Evolutionary conservation across 2,797 vertebrate species (phyloP).

Genomic region (Alosa sapidissima): DNA sequence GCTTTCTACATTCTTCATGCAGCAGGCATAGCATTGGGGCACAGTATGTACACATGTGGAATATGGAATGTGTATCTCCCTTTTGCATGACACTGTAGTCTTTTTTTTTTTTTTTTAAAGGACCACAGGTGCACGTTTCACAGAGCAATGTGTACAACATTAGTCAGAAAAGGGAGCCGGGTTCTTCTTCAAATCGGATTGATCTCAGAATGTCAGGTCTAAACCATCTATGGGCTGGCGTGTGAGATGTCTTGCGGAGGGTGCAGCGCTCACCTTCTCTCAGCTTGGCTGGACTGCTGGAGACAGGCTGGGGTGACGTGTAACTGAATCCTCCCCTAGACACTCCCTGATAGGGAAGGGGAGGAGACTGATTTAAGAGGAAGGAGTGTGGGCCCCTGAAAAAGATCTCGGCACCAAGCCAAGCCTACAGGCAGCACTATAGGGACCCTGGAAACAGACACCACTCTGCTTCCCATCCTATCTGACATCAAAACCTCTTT

Average conservation of each 20-base stretch:
- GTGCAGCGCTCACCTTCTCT: conserved; percentile 25
- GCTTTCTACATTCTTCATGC: neutral
- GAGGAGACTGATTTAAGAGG: conserved; percentile 32
- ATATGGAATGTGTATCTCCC: neutral
- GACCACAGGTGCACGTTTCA: neutral
- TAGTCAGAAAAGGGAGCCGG: neutral
- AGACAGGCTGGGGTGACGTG: conserved; percentile 55
- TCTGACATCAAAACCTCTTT: neutral
- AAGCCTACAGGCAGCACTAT: conserved; percentile 39
- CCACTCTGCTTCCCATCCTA: conserved; percentile 28
- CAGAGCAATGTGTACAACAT: neutral
- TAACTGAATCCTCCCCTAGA: conserved; percentile 59
- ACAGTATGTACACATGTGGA: neutral
- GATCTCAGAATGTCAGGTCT: neutral
- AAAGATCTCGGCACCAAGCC: conserved; percentile 46
- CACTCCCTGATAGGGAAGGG: conserved; percentile 32
- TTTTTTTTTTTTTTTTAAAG: no score
- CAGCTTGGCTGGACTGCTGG: conserved; percentile 34
- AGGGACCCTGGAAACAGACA: conserved; percentile 38
- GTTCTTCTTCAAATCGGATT: neutral
- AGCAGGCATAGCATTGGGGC: neutral
- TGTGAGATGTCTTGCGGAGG: conserved; percentile 37
- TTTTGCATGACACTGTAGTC: neutral
- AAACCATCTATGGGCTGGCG: conserved; percentile 25
- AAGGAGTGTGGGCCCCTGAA: conserved; percentile 35